Evolutionary conservation across 1,140 invertebrate genomes (phyloP).

Genomic region (Cotesia chilonis): DNA sequence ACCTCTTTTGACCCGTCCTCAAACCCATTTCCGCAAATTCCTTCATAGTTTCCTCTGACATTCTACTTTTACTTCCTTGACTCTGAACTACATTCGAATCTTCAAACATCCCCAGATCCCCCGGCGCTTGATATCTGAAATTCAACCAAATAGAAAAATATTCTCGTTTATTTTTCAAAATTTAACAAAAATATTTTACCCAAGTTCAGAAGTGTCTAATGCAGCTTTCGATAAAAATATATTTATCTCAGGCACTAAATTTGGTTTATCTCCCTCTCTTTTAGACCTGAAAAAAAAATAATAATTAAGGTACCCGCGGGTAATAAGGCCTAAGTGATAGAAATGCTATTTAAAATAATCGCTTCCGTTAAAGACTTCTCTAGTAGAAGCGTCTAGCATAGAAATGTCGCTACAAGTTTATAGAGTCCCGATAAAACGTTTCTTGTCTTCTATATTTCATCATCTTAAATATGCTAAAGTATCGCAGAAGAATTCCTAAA

Average conservation of each 20-base stretch:
- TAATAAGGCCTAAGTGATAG: no score
- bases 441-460: no score
- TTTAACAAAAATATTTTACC: slow-evolving; percentile 55
- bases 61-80: slow-evolving; percentile 33
- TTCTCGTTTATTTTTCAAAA: slow-evolving; percentile 11
- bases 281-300: slow-evolving; percentile 37
- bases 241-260: slow-evolving; percentile 71
- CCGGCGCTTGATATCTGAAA: slow-evolving; percentile 65
- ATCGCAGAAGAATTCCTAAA: no score
- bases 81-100: slow-evolving; percentile 29
- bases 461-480: no score
- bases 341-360: no score
- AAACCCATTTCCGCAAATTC: slow-evolving; percentile 56
- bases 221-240: slow-evolving; percentile 74
- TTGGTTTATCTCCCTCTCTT: slow-evolving; percentile 21
- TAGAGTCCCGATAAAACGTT: no score
- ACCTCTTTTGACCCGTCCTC: slow-evolving; percentile 53
- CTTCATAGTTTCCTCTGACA: slow-evolving; percentile 47
- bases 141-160: slow-evolving; percentile 41
- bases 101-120: slow-evolving; percentile 59
- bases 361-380: no score
- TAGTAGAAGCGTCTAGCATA: no score
- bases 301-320: not conserved
- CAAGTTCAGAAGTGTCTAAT: slow-evolving; percentile 63
- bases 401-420: no score